Conservation (phyloP, 2,888 invertebrate species). For the Conistra vaccinii region DNA sequence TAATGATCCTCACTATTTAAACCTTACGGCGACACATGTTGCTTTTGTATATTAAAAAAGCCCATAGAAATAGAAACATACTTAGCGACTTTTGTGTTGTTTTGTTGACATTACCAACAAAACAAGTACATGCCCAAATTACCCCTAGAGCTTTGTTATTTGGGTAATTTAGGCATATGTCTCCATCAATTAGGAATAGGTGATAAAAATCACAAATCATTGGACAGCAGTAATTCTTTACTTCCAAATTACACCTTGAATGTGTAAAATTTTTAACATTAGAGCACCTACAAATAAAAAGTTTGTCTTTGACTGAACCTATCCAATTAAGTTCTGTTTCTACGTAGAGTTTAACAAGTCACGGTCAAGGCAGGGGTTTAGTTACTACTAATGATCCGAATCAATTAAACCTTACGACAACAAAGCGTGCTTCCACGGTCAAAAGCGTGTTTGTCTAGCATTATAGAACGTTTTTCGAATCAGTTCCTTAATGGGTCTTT, state of each 20-base stretch:
- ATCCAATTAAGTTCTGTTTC: not conserved
- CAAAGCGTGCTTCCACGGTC: no score
- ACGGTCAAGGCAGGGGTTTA: slow-evolving; percentile 25
- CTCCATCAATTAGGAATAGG: slow-evolving; percentile 34
- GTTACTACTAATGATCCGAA: not conserved
- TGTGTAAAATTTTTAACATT: not conserved
- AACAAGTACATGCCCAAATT: slow-evolving; percentile 26
- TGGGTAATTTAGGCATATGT: slow-evolving; percentile 12
- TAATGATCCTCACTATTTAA: slow-evolving; percentile 1
- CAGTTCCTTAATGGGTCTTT: not conserved
- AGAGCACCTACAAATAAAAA: not conserved
- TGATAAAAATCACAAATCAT: not conserved
- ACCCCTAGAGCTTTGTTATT: slow-evolving; percentile 1
- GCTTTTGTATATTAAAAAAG: not conserved
- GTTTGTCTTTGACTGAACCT: not conserved
- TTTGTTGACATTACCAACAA: not conserved
- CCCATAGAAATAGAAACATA: not conserved
- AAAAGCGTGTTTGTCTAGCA: not conserved
- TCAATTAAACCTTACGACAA: not conserved
- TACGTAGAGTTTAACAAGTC: slow-evolving; percentile 11
- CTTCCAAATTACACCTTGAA: no score
- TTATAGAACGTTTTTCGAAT: not conserved
- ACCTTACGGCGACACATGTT: not conserved
- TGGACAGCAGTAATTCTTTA: slow-evolving; percentile 1
- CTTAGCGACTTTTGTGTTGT: slow-evolving; percentile 2